Percentiles rank a stretch among this genome's conserved stretches.
phyloP scores from a whole-genome alignment of 2,888 invertebrate species.

The Rapana venosa region DNA sequence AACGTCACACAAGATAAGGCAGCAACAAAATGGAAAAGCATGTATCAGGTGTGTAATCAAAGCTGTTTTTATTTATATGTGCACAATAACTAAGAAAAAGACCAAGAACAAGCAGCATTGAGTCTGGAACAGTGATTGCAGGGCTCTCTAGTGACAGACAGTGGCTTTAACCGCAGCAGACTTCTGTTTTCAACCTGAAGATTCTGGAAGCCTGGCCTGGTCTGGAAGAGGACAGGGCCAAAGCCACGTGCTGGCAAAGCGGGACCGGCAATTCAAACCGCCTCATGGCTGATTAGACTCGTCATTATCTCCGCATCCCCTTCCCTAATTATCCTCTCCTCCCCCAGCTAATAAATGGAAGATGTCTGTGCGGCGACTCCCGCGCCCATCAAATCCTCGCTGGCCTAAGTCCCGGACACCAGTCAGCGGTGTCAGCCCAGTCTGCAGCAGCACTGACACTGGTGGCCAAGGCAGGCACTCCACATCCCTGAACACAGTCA shows the following conservation, averaged over 20 bases:
- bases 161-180: too few species aligned
- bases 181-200: too few species aligned
- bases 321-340: not conserved
- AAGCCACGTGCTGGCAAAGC: not conserved
- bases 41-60: too few species aligned
- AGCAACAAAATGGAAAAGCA: too few species aligned
- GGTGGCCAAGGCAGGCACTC: not conserved
- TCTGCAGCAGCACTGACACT: not conserved
- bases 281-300: constrained; percentile 24
- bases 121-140: too few species aligned
- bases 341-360: constrained; percentile 19
- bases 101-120: too few species aligned
- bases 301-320: constrained; percentile 24
- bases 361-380: not conserved
- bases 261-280: not conserved
- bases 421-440: not conserved
- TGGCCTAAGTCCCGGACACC: not conserved
- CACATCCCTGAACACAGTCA: not conserved
- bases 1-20: too few species aligned
- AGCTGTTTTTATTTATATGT: too few species aligned
- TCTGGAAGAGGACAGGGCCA: too few species aligned
- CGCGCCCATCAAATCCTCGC: not conserved
- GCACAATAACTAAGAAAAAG: too few species aligned
- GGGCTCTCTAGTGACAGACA: too few species aligned
- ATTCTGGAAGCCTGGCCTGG: too few species aligned